Conservation (phyloP, 2,888 invertebrate species). For the Mylabris sibirica region DNA sequence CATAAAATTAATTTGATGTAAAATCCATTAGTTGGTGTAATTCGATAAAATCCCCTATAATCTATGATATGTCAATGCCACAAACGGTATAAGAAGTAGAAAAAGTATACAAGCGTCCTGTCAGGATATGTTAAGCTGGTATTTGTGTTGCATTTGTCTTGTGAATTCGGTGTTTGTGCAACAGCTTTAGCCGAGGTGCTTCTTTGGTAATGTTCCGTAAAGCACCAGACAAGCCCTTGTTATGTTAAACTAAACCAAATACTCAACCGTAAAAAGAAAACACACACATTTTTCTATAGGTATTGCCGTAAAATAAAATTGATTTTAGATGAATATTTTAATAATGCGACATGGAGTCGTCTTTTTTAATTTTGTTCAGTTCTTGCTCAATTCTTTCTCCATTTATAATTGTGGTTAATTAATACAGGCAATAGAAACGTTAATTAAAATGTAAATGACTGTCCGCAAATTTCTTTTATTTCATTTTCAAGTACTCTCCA, state of each 20-base stretch:
- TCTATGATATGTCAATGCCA: slow-evolving; percentile 14
- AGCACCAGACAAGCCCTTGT: slow-evolving; percentile 41
- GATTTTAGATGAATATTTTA: slow-evolving; percentile 34
- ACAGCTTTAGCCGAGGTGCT: slow-evolving; percentile 48
- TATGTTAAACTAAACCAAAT: slow-evolving; percentile 48
- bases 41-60: neutral
- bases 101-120: slow-evolving; percentile 36
- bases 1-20: neutral
- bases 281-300: slow-evolving; percentile 15
- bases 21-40: too few species aligned
- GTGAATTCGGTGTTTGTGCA: slow-evolving; percentile 49
- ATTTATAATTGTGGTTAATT: slow-evolving; percentile 55
- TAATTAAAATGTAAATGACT: slow-evolving; percentile 55
- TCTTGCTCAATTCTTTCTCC: slow-evolving; percentile 31
- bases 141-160: slow-evolving; percentile 54
- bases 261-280: slow-evolving; percentile 29
- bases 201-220: slow-evolving; percentile 43
- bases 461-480: slow-evolving; percentile 41
- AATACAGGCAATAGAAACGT: slow-evolving; percentile 53
- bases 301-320: slow-evolving; percentile 22
- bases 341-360: neutral
- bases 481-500: slow-evolving; percentile 40
- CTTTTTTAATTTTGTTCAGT: slow-evolving; percentile 19
- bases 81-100: slow-evolving; percentile 11
- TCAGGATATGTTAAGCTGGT: slow-evolving; percentile 48